Conservation (phyloP, 2,113 vertebrate genomes). For the Cyprinodon brontotheroides region DNA sequence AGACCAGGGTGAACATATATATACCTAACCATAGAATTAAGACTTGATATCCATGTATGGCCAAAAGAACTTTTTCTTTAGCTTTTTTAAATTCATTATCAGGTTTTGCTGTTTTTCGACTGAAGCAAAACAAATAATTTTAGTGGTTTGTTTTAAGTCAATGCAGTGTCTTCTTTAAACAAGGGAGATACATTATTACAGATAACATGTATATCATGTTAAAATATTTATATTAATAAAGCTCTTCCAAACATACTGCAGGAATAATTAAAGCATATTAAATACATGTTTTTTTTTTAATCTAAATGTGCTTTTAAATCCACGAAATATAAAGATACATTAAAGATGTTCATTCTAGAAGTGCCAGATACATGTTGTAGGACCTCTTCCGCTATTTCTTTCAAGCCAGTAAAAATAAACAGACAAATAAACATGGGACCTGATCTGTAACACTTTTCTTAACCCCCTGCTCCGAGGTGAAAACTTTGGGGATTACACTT, state of each 20-base stretch:
- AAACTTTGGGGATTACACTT: constrained; percentile 41
- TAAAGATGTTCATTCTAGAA: not conserved
- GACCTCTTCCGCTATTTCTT: not conserved
- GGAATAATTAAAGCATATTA: not conserved
- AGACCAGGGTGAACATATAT: too few species aligned
- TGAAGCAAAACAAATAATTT: too few species aligned
- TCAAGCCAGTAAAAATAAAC: not conserved
- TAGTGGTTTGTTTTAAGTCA: not conserved
- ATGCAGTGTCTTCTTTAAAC: not conserved
- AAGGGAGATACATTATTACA: not conserved
- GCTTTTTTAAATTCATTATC: too few species aligned
- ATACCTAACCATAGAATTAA: too few species aligned
- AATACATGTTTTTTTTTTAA: not conserved
- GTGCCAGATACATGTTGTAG: not conserved
- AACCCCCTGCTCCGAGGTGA: constrained; percentile 33
- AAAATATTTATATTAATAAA: not conserved
- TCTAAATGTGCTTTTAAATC: not conserved
- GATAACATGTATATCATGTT: not conserved
- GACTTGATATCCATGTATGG: too few species aligned
- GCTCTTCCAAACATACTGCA: not conserved
- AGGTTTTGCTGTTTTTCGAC: too few species aligned
- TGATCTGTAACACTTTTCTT: constrained; percentile 18
- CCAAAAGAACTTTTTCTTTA: too few species aligned
- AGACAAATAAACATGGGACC: not conserved
- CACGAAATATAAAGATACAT: not conserved